Conservation (phyloP, 2,888 invertebrate genomes). For the Melanostoma scalare region DNA sequence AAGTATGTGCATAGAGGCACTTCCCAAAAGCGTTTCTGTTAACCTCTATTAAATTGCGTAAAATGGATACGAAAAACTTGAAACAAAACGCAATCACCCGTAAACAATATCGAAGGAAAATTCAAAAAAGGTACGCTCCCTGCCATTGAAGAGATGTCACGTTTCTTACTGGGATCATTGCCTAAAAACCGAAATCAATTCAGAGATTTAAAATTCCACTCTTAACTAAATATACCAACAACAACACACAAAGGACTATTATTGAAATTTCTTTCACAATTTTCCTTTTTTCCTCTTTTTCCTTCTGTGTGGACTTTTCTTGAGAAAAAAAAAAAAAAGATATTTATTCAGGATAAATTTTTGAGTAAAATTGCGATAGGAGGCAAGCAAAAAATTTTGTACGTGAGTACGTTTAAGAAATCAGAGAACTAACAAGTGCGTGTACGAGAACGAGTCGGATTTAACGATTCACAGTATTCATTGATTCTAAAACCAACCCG, state of each 20-base stretch:
- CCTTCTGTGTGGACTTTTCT: conserved; percentile 19
- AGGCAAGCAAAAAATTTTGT: conserved; percentile 1
- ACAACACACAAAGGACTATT: conserved; percentile 16
- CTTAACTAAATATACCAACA: conserved; percentile 32
- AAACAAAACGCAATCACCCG: conserved; percentile 51
- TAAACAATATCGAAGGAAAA: conserved; percentile 50
- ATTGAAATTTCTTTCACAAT: not conserved
- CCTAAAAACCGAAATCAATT: conserved; percentile 63
- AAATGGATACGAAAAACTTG: conserved; percentile 19
- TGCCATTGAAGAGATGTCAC: conserved; percentile 53
- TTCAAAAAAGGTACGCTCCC: conserved; percentile 48
- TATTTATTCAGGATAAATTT: conserved; percentile 47
- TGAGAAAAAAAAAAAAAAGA: conserved; percentile 14
- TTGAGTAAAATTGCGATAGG: conserved; percentile 31
- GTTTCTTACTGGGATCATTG: conserved; percentile 62
- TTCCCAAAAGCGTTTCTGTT: not conserved
- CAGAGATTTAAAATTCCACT: conserved; percentile 57
- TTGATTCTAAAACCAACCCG: conserved; percentile 21
- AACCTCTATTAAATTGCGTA: conserved; percentile 1
- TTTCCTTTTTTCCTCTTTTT: conserved; percentile 29
- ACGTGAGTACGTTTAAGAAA: not conserved
- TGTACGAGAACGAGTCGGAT: not conserved
- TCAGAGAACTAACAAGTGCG: conserved; percentile 36
- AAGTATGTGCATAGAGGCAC: no score
- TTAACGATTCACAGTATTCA: conserved; percentile 24